phyloP scores from a whole-genome alignment of 2,113 vertebrate species.

The Phrynosoma platyrhinos region DNA sequence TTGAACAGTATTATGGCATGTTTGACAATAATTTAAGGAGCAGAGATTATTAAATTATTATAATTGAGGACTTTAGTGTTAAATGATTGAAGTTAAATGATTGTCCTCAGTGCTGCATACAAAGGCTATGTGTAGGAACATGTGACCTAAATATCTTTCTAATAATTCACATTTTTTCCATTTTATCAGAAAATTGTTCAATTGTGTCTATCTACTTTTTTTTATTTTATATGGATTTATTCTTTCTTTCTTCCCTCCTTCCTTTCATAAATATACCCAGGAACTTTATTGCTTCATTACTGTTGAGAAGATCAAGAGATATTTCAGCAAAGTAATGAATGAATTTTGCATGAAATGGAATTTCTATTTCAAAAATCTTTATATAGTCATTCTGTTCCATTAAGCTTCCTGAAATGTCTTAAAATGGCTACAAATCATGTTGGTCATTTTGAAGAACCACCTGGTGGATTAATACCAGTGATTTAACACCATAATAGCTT shows the following conservation, averaged over 20 bases:
- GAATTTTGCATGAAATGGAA: conserved; percentile 36
- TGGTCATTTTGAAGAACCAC: conserved; percentile 21
- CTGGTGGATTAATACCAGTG: conserved; percentile 30
- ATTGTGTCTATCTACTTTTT: background rate
- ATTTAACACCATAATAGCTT: background rate
- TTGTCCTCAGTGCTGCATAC: background rate
- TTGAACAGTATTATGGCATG: background rate
- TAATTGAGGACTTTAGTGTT: background rate
- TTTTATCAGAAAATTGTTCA: background rate
- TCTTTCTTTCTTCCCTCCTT: background rate
- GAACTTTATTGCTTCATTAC: conserved; percentile 15
- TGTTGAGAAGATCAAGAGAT: conserved; percentile 16
- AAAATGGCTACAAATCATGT: conserved; percentile 18
- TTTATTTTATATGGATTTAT: conserved; percentile 11
- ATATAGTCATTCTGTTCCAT: fast-evolving
- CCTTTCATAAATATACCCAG: background rate
- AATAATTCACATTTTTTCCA: background rate
- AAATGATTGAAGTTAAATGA: background rate
- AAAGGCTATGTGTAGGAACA: background rate
- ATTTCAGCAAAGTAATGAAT: conserved; percentile 40
- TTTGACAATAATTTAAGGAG: background rate
- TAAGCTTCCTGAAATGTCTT: background rate
- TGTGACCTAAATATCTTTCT: background rate
- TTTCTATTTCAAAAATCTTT: conserved; percentile 34
- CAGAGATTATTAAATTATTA: background rate